phyloP scores from a whole-genome alignment of 2,113 vertebrate species.

The Esox niger region DNA sequence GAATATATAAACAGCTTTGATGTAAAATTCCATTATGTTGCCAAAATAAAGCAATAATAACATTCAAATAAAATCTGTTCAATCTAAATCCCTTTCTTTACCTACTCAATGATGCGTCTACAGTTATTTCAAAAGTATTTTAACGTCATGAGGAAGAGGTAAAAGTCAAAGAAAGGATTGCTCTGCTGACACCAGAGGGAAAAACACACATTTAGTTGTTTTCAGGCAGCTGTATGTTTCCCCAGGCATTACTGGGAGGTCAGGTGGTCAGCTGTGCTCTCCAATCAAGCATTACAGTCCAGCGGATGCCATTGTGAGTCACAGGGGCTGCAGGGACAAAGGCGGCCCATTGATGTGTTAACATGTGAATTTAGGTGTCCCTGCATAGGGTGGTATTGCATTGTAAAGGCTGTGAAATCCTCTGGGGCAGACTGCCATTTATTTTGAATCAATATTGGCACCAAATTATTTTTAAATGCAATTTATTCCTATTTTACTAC shows the following conservation, averaged over 20 bases:
- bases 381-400: slow-evolving; percentile 34
- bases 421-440: slow-evolving; percentile 59
- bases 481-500: no score
- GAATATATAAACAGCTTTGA: slow-evolving; percentile 57
- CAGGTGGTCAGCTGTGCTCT: slow-evolving; percentile 69
- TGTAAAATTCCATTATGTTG: slow-evolving; percentile 28
- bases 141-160: slow-evolving; percentile 4
- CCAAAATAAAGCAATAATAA: slow-evolving; percentile 34
- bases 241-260: slow-evolving; percentile 54
- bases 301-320: slow-evolving; percentile 55
- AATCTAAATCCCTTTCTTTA: slow-evolving; percentile 8
- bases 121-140: slow-evolving; percentile 15
- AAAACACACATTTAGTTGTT: slow-evolving; percentile 61
- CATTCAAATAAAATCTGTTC: slow-evolving; percentile 38
- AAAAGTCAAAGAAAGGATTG: slow-evolving; percentile 4
- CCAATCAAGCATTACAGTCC: slow-evolving; percentile 49
- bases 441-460: slow-evolving; percentile 42
- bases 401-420: slow-evolving; percentile 65
- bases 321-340: slow-evolving; percentile 65
- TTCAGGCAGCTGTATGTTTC: slow-evolving; percentile 39
- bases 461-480: no score
- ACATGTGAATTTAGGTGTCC: slow-evolving; percentile 55
- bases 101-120: background rate
- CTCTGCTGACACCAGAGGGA: slow-evolving; percentile 56
- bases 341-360: slow-evolving; percentile 64